Percentiles rank a stretch among this genome's conserved stretches.
Conservation (phyloP, 2,888 invertebrate genomes). For the Scaptomyza parva region DNA sequence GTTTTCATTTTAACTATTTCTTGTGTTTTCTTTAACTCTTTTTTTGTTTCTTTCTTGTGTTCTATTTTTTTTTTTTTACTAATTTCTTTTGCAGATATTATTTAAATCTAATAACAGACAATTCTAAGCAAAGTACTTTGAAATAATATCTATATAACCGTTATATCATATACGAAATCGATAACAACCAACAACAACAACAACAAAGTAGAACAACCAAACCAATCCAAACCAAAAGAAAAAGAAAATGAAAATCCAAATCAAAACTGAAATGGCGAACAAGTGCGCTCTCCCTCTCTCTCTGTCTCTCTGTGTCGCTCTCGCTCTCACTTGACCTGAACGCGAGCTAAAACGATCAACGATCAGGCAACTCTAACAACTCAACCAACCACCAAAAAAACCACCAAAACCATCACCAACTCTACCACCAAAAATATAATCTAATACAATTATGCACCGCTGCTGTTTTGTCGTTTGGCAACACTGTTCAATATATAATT, state of each 20-base stretch:
- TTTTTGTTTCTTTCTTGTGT: conserved; percentile 51
- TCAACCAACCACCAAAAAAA: conserved; percentile 16
- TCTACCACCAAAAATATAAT: conserved; percentile 12
- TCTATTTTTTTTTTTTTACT: conserved; percentile 60
- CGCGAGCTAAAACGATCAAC: conserved; percentile 18
- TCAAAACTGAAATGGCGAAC: conserved; percentile 10
- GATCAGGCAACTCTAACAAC: conserved; percentile 28
- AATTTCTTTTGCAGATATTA: conserved; percentile 80
- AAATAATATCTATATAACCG: conserved; percentile 49
- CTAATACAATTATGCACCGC: conserved; percentile 41
- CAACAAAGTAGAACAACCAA: background rate
- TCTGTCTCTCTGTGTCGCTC: conserved; percentile 10
- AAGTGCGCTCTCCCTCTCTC: conserved; percentile 2
- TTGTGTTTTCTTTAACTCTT: conserved; percentile 36
- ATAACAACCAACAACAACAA: background rate
- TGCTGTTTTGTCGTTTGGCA: conserved; percentile 31
- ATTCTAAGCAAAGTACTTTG: conserved; percentile 53
- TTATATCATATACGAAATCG: conserved; percentile 7
- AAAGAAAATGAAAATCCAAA: conserved; percentile 15
- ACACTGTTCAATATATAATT: conserved; percentile 26
- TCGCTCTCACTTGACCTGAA: conserved; percentile 19
- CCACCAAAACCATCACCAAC: conserved; percentile 23
- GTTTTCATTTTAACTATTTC: conserved; percentile 54
- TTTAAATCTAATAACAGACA: conserved; percentile 70
- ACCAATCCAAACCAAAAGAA: background rate